Evolutionary conservation across 2,888 invertebrate species (phyloP), one percentile per base, ranked within the genome.

Genomic region (Neria commutata): DNA sequence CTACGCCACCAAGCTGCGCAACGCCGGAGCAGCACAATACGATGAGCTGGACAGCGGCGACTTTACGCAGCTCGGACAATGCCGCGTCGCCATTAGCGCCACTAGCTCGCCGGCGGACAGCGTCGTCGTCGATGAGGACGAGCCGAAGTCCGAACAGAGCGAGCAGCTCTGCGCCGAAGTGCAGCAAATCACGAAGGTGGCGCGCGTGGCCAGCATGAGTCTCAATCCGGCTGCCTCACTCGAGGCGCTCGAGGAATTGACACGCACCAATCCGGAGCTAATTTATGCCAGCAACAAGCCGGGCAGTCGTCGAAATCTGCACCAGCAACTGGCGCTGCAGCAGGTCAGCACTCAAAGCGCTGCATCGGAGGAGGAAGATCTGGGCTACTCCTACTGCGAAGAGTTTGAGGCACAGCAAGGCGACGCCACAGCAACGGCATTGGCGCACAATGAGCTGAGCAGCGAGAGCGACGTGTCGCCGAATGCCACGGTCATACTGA

Each of bases 381-480:
- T 74, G 21, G 73, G 79, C 29, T 74, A 78, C 58, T 76, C 78
- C 11, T 77, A 69, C 33, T 75, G 73, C 60, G 78, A 78, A 59
- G 78, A 78, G 52, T 72, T 73, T 49, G 67, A 72, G 48, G 66
- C 54, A 17, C 61, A 49, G 66, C 73, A 26, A 66, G 70, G 34
- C 55, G 47, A 64, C 54, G 68, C 29, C 5, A 10, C 4, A 5
- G 40, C 17, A n/a, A 5, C 11, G n/a, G 45, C 45, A 19, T 11
- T 19, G 16, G 21, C 16, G 45, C 16, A 16, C 14, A 37, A 37
- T 37, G 6, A 2, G 3, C 10, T 11, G 19, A 16, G 10, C 14
- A 19, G 11, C 8, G 25, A 64, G 2, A 21, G 11, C 3, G 55
- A 58, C 45, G 55, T 46, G 56, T 76, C 66, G 56, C 77, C 64